Base-by-base conservation (phyloP, 2,113 vertebrate genomes). In the Probosciger aterrimus region DNA sequence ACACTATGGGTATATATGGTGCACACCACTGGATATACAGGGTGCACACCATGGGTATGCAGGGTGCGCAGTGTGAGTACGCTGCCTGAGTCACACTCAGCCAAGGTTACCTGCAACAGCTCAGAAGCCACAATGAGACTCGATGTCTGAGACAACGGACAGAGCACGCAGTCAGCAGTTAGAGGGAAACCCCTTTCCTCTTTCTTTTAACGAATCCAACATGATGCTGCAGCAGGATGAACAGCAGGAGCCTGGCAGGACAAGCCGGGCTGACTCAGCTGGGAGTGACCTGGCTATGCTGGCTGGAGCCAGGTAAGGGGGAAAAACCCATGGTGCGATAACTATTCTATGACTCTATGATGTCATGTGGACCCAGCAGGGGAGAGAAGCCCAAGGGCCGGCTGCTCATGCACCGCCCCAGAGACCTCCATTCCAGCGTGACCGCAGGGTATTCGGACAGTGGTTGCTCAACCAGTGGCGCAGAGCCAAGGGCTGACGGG, bases 331-430 rank as follows among this genome's bases (percentile, higher is more conserved):
- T 17, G 14, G 9, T 65, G n/a, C 0, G 0, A 59, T 35, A 59
- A 59, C 33, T 35, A 35, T 24, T 16, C 57, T 35, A 44, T 44
- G 43, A 44, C 8, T 44, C 44, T 44, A 59, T 35, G 57, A 43
- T 41, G 77, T 49, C 2, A 6, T 22, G n/a, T 0, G 0, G 57
- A 85, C 18, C 18, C 1, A 1, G 47, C 14, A 3, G 1, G 18
- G 31, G 64, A 86, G 39, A 0, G 0, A 91, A 71, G 83, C 37
- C 53, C 76, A 78, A 67, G 80, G 64, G 35, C 46, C 4, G 2
- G 43, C 41, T 92, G 78, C 82, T 81, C 76, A 96, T 44, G 63
- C 33, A 50, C 23, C 0, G 1, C 67, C 30, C 53, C 1, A 2
- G 35, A 75, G 80, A 81, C 25, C 28, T 89, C 74, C 44, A 44